These are phyloP conservation scores for Anagyrus pseudococci DNA, from an alignment of 2,888 invertebrate species.

Conservation along the genomic window DNA sequence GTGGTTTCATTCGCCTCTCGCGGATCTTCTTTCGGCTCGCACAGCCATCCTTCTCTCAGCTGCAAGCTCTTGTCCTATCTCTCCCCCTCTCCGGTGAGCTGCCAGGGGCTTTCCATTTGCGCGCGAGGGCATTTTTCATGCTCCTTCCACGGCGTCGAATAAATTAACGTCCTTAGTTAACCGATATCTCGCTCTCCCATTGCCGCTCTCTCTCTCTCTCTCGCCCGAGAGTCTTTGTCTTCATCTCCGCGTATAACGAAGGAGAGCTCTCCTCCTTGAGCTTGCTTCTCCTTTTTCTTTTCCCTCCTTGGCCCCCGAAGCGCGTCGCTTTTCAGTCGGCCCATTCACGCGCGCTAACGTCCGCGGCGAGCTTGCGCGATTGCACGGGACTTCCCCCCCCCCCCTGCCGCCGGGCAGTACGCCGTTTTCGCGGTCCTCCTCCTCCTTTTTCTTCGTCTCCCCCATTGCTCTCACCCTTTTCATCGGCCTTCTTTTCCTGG, in stretches of 20 bases:
- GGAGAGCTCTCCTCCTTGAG: neutral
- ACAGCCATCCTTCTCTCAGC: neutral
- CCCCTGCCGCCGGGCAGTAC: too few relatives aligned
- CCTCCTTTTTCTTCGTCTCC: too few relatives aligned
- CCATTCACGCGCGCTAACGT: too few relatives aligned
- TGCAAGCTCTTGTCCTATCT: neutral
- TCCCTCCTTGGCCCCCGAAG: neutral
- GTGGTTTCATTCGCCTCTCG: too few relatives aligned
- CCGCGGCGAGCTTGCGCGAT: too few relatives aligned
- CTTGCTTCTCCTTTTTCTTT: neutral
- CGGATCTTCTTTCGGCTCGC: too few relatives aligned
- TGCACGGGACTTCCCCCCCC: too few relatives aligned
- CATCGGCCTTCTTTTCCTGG: too few relatives aligned
- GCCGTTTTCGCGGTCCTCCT: too few relatives aligned
- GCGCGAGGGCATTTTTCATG: constrained; percentile 45
- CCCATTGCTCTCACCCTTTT: too few relatives aligned
- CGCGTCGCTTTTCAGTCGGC: neutral
- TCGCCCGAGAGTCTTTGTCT: constrained; percentile 19
- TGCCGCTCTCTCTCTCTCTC: constrained; percentile 27
- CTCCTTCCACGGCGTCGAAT: constrained; percentile 54
- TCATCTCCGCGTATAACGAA: constrained; percentile 2
- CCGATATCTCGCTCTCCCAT: constrained; percentile 48
- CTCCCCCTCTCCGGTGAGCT: too few relatives aligned
- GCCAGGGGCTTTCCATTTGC: too few relatives aligned
- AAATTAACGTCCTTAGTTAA: constrained; percentile 58